These are phyloP conservation scores for Narcine bancroftii DNA, from an alignment of 2,113 vertebrate genomes.

Conservation along the genomic window DNA sequence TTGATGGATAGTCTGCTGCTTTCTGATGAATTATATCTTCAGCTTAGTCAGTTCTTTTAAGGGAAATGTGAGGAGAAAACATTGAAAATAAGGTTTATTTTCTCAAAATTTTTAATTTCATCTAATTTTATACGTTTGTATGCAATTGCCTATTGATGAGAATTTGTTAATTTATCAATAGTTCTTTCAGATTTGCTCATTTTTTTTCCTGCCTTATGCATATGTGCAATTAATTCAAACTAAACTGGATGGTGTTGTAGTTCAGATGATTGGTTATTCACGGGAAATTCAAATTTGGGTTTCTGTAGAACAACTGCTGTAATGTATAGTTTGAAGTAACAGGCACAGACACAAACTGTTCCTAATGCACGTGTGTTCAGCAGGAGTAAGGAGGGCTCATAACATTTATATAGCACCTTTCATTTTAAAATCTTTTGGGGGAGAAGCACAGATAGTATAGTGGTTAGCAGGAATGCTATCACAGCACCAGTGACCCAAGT, in stretches of 20 bases:
- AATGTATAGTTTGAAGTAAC: neutral
- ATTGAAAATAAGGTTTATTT: neutral
- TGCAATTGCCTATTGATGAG: neutral
- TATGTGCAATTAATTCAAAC: neutral
- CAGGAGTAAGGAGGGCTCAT: neutral
- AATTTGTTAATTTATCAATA: neutral
- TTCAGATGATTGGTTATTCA: neutral
- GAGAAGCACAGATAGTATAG: no score
- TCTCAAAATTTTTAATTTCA: neutral
- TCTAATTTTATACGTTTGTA: neutral
- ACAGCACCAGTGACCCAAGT: no score
- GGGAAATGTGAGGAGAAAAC: neutral
- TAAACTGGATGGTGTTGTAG: neutral
- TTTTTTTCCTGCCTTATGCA: neutral
- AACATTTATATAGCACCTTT: neutral
- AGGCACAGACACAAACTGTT: neutral
- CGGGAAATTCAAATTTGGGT: neutral
- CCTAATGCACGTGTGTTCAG: neutral
- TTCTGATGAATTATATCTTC: neutral
- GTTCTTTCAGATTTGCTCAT: neutral
- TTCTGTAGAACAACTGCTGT: neutral
- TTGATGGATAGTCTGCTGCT: neutral
- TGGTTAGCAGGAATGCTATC: no score
- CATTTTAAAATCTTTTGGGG: no score
- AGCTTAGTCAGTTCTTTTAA: neutral